Conservation (phyloP, 1,140 invertebrate genomes). For the Lepidurus couesii region DNA sequence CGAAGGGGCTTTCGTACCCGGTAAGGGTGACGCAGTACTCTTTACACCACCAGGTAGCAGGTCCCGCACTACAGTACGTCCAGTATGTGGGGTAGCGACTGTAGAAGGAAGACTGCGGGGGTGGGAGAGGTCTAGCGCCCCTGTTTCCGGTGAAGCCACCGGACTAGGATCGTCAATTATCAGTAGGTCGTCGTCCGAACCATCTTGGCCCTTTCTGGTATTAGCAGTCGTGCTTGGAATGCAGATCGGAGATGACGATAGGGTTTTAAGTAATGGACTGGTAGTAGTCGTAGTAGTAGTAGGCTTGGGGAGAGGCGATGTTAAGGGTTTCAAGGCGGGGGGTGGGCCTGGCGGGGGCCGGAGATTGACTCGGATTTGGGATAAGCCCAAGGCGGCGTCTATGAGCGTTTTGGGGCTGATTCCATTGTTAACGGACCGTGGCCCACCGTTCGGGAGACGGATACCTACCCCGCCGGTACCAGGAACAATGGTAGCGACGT, state of each 20-base stretch:
- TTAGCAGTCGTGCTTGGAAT: background rate
- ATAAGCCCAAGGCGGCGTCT: constrained; percentile 12
- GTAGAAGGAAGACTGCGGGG: background rate
- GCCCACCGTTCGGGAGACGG: background rate
- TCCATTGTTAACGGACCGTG: background rate
- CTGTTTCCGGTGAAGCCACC: background rate
- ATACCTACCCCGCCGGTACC: background rate
- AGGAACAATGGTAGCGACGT: background rate
- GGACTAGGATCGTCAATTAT: background rate
- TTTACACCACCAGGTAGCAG: background rate
- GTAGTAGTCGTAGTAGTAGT: background rate
- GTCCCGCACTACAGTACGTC: background rate
- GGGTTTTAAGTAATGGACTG: background rate
- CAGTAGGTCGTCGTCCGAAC: background rate
- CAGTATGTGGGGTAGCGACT: background rate
- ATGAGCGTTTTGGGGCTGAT: background rate
- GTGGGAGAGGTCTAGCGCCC: background rate
- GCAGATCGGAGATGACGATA: background rate
- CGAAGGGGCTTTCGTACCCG: constrained; percentile 1
- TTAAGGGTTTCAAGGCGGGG: constrained; percentile 10
- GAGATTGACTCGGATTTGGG: background rate
- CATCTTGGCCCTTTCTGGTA: background rate
- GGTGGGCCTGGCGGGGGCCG: background rate
- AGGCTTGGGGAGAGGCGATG: background rate
- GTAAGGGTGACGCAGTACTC: background rate